phyloP scores from a whole-genome alignment of 2,113 vertebrate species.

The Bufo gargarizans region DNA sequence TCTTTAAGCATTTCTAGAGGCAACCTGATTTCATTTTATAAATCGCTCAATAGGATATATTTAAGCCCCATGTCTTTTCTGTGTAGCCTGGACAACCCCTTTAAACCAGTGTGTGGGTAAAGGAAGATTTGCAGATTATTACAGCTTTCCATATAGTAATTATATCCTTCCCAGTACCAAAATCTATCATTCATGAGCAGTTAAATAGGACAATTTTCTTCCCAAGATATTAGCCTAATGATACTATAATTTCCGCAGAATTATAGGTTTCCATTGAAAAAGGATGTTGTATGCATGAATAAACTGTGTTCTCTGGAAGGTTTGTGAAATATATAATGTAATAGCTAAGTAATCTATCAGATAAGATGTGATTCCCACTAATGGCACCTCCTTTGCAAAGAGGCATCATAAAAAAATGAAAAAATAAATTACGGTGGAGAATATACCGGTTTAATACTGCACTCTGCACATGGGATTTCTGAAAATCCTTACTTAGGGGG shows the following conservation, averaged over 20 bases:
- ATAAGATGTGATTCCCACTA: not conserved
- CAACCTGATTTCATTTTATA: no score
- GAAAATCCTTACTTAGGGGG: not conserved
- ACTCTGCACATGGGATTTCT: not conserved
- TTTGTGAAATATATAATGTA: not conserved
- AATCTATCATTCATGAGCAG: conserved; percentile 2
- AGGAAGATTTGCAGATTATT: not conserved
- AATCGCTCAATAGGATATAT: no score
- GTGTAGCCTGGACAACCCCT: not conserved
- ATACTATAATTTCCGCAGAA: not conserved
- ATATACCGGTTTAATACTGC: no score
- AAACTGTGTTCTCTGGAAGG: not conserved
- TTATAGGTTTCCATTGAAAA: not conserved
- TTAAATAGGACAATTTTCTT: not conserved
- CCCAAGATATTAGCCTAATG: not conserved
- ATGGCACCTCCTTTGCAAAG: not conserved
- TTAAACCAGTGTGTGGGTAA: not conserved
- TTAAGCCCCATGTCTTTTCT: not conserved
- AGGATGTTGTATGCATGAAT: not conserved
- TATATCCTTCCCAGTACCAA: not conserved
- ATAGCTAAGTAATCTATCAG: not conserved
- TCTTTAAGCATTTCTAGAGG: no score
- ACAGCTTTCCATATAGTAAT: not conserved
- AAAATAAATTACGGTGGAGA: no score
- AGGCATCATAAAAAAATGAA: not conserved